Evolutionary conservation across 2,888 invertebrate genomes (phyloP).

Genomic region (Invenusta paracnida): DNA sequence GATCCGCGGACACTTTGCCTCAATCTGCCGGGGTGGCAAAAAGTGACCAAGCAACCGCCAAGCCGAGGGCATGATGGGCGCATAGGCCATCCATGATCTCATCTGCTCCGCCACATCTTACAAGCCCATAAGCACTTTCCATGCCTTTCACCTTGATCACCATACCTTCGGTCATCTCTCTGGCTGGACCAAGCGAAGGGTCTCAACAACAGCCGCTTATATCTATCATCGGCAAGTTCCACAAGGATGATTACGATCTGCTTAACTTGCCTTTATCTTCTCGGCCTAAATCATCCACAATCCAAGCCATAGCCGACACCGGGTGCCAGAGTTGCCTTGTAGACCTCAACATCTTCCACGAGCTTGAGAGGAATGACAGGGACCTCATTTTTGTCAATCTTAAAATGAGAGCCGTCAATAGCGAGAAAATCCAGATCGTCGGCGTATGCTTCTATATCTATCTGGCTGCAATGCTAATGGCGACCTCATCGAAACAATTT

Average conservation of each 20-base stretch:
- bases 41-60: not conserved
- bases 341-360: slow-evolving; percentile 45
- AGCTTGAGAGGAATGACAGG: slow-evolving; percentile 31
- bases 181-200: not conserved
- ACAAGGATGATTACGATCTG: not conserved
- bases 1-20: not conserved
- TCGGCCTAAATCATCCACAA: not conserved
- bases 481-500: slow-evolving; percentile 46
- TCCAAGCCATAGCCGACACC: slow-evolving; percentile 42
- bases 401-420: slow-evolving; percentile 49
- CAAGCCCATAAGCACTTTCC: too few species aligned
- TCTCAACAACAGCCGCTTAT: not conserved
- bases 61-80: not conserved
- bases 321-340: slow-evolving; percentile 49
- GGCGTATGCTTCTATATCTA: slow-evolving; percentile 49
- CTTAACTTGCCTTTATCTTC: not conserved
- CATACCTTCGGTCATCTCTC: not conserved
- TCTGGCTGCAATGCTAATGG: slow-evolving; percentile 43
- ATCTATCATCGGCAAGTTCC: not conserved
- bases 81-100: not conserved
- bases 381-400: slow-evolving; percentile 50
- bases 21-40: not conserved
- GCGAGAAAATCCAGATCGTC: slow-evolving; percentile 48
- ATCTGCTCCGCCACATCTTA: not conserved
- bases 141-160: not conserved